Percentiles rank a stretch among this genome's conserved stretches.
Conservation (phyloP, 2,113 vertebrate genomes). For the Carassius gibelio region DNA sequence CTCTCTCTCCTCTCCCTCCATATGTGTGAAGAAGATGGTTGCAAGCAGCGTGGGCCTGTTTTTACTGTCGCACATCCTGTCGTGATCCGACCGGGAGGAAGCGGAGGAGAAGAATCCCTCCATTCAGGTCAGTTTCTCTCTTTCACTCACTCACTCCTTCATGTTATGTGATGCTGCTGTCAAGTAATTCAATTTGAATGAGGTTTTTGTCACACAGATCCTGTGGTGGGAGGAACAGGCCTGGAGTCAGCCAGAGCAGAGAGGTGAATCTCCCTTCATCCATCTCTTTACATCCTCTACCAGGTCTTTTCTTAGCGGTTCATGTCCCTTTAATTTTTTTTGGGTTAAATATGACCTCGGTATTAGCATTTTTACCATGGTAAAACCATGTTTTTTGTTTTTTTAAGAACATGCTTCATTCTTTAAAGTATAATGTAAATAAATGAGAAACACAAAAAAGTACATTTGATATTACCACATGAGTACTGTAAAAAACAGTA, state of each 20-base stretch:
- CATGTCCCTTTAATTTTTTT: background rate
- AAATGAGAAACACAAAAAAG: background rate
- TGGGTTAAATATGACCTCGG: background rate
- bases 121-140: constrained; percentile 11
- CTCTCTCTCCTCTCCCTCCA: constrained; percentile 29
- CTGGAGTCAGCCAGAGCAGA: constrained; percentile 33
- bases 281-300: background rate
- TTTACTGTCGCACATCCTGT: constrained; percentile 39
- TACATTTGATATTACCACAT: background rate
- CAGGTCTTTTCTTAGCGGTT: background rate
- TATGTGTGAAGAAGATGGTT: constrained; percentile 23
- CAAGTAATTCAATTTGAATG: background rate
- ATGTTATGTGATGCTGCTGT: constrained; percentile 3
- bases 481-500: background rate
- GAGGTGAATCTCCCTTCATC: constrained; percentile 47
- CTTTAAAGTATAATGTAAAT: background rate
- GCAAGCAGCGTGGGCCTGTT: constrained; percentile 50
- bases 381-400: background rate
- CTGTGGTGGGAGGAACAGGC: constrained; percentile 34
- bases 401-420: background rate
- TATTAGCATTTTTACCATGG: background rate
- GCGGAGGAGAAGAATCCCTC: constrained; percentile 35
- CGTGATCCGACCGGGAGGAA: constrained; percentile 29
- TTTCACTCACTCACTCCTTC: background rate
- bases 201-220: constrained; percentile 22